A percentile compares a stretch with the other conserved stretches of the same genome.
phyloP scores from a whole-genome alignment of 2,113 vertebrate genomes.

The Gadus macrocephalus region DNA sequence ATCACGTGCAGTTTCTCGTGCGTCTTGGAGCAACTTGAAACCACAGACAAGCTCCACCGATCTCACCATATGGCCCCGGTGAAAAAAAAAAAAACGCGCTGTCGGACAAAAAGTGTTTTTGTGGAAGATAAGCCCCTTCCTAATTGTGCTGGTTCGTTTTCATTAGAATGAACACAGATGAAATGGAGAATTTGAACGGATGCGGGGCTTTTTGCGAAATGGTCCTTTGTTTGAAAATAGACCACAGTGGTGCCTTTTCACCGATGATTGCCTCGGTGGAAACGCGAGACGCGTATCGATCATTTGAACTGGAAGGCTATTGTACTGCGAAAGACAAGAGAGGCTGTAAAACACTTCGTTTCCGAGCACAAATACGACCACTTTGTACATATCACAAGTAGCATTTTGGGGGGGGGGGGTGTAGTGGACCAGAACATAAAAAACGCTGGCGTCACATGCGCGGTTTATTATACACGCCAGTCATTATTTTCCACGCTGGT shows the following conservation, averaged over 20 bases:
- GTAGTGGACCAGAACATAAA: constrained; percentile 1
- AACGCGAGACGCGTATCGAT: constrained; percentile 70
- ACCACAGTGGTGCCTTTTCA: constrained; percentile 41
- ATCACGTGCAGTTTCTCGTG: no score
- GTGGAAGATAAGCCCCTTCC: neutral
- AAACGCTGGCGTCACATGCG: constrained; percentile 4
- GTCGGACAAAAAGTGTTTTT: no score
- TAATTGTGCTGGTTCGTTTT: constrained; percentile 34
- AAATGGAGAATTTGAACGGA: constrained; percentile 26
- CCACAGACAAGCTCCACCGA: constrained; percentile 58
- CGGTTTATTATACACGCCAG: constrained; percentile 7
- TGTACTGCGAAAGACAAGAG: constrained; percentile 49
- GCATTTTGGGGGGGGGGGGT: neutral
- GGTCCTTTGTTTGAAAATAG: constrained; percentile 71
- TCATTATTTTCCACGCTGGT: constrained; percentile 35
- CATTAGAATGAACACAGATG: constrained; percentile 29
- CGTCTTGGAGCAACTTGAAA: constrained; percentile 58
- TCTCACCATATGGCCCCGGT: constrained; percentile 57
- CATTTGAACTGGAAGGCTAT: constrained; percentile 68
- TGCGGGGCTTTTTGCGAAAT: constrained; percentile 56
- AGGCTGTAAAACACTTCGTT: constrained; percentile 14
- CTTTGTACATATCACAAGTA: constrained; percentile 9
- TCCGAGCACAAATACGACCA: constrained; percentile 13
- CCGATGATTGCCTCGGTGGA: constrained; percentile 45
- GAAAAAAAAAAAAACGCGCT: neutral